These are phyloP conservation scores for Harpegnathos saltator DNA, from an alignment of 1,140 invertebrate species.

Conservation along the genomic window DNA sequence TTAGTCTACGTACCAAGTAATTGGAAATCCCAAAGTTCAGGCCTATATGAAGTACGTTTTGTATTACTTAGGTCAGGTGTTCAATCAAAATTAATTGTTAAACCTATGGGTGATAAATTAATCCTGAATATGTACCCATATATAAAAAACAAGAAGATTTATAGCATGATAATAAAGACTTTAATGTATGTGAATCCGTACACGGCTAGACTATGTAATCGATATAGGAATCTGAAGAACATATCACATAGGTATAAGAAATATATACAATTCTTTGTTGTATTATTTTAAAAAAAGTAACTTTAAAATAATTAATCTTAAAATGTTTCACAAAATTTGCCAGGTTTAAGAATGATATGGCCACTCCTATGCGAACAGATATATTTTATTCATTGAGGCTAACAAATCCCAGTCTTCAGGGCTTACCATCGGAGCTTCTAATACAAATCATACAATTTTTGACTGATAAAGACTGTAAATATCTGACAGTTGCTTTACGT, in stretches of 20 bases:
- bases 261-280: neutral
- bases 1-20: constrained; percentile 49
- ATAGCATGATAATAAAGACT: constrained; percentile 62
- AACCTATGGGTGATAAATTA: constrained; percentile 73
- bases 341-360: constrained; percentile 77
- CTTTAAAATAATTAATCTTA: too few relatives aligned
- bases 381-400: constrained; percentile 69
- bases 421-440: constrained; percentile 76
- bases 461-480: too few relatives aligned
- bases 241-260: constrained; percentile 75
- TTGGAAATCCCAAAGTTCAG: constrained; percentile 60
- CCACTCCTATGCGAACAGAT: constrained; percentile 71
- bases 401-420: constrained; percentile 72
- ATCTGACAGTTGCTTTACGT: too few relatives aligned
- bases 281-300: too few relatives aligned
- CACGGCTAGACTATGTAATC: constrained; percentile 61
- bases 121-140: constrained; percentile 72
- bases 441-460: constrained; percentile 54
- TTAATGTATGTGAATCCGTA: constrained; percentile 76
- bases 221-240: constrained; percentile 76
- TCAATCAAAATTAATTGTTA: constrained; percentile 72
- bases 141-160: constrained; percentile 21
- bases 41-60: constrained; percentile 71
- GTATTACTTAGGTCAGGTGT: constrained; percentile 37
- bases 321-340: constrained; percentile 6